Evolutionary conservation across 64 coral and sea anemone genomes (phyloP).

Genomic region (Actinia equina): DNA sequence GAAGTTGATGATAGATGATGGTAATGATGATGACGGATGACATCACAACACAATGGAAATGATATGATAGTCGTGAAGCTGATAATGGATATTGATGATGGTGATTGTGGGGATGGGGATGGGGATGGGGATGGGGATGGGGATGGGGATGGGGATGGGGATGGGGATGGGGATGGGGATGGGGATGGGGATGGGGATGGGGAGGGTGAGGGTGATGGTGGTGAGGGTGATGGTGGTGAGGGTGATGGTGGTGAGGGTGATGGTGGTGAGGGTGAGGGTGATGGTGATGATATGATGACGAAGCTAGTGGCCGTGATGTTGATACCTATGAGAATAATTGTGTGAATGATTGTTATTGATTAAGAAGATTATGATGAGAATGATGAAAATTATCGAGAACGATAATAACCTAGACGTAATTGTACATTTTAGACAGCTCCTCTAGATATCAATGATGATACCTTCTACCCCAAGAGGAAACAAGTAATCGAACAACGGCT

Average conservation of each 20-base stretch:
- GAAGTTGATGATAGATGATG: too few species aligned
- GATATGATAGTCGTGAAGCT: too few species aligned
- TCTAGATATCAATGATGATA: conserved; percentile 79
- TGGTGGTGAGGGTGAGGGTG: too few species aligned
- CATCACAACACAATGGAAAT: too few species aligned
- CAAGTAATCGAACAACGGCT: conserved; percentile 57
- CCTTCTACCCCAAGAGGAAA: conserved; percentile 75
- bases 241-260: too few species aligned
- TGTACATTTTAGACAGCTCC: conserved; percentile 55
- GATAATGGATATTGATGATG: too few species aligned
- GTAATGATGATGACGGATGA: too few species aligned
- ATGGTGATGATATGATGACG: not conserved
- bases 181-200: too few species aligned
- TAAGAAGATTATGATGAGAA: not conserved
- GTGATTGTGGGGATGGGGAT: too few species aligned
- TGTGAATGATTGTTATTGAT: not conserved
- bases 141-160: not conserved
- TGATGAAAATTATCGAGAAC: not conserved
- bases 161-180: too few species aligned
- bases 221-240: not conserved
- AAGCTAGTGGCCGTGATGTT: too few species aligned
- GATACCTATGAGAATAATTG: too few species aligned
- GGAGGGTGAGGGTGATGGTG: not conserved
- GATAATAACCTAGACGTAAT: not conserved
- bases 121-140: not conserved